A percentile compares a stretch with the other conserved stretches of the same genome.
Evolutionary conservation across 1,140 invertebrate genomes (phyloP).

Genomic region (Sarcophaga peregrina): DNA sequence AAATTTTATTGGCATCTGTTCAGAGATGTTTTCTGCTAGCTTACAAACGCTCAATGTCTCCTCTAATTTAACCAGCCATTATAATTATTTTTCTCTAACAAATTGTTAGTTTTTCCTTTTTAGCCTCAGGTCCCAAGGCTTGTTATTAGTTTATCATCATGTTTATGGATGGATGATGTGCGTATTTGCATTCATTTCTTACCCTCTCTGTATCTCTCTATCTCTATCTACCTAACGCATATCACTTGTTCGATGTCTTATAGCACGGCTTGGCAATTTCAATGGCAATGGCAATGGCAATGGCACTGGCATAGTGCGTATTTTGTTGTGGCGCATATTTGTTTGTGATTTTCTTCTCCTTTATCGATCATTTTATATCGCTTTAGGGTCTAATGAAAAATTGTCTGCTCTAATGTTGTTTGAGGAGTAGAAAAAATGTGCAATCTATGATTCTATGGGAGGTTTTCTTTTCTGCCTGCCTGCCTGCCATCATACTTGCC

Average conservation of each 20-base stretch:
- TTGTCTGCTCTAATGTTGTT: not conserved
- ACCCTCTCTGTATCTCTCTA: not conserved
- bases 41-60: too few relatives aligned
- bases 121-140: not conserved
- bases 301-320: too few relatives aligned
- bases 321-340: not conserved
- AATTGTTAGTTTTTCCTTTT: constrained; percentile 15
- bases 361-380: constrained; percentile 5
- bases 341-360: not conserved
- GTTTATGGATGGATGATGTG: not conserved
- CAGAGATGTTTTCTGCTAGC: too few relatives aligned
- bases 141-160: not conserved
- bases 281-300: too few relatives aligned
- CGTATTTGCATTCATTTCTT: not conserved
- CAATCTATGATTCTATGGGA: not conserved
- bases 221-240: too few relatives aligned
- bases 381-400: not conserved
- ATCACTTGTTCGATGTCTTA: too few relatives aligned
- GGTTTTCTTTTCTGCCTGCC: not conserved
- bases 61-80: not conserved
- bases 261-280: too few relatives aligned
- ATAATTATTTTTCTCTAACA: constrained; percentile 15
- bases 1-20: too few relatives aligned
- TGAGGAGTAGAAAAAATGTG: too few relatives aligned
- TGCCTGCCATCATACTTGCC: too few relatives aligned